Base-by-base conservation (phyloP, 2,888 invertebrate species). In the Macrophya alboannulata region DNA sequence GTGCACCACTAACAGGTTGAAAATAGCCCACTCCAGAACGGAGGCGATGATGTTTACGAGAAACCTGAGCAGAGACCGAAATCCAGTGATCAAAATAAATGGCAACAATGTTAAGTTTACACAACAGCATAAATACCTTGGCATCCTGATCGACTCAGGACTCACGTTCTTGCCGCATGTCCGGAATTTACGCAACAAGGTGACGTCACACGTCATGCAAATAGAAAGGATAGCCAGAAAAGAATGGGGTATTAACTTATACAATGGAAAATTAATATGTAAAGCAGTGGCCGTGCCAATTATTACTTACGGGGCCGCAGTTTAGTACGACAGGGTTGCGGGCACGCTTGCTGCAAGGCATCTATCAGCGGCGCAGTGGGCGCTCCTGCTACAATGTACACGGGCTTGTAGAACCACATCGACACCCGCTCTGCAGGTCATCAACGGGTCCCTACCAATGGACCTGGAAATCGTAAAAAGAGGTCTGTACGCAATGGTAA, bases 21-120 rank as follows among this genome's bases (percentile, higher is more conserved):
- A 81, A 51, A 17, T 86, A 1, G 68, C 86, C 0, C 1, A 40
- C 0, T 4, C 2, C 0, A 87, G 86, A 45, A 68, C 86, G 0
- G 68, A 72, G 21, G 86, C 83, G 0, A 86, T 87, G 86, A 25
- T 86, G 17, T 0, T 87, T 2, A 87, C 85, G 37, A 86, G 85
- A 9, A 71, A 43, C 0, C 10, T 86, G 0, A 10, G 83, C 51
- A 25, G 3, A 12, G 10, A 43, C 10, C 55, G 85, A 59, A 43
- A n/a, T 10, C 84, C 87, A 15, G 31, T 1, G 4, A 25, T 77
- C 6, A 59, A 45, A 17, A n/a, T 74, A 25, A n/a, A 59, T 8
- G n/a, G 21, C 5, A 12, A 2, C 4, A 85, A 84, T 15, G 31
- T 86, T 0, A 71, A 84, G 40, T 86, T 25, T 45, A n/a, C 6